These are phyloP conservation scores for Tenthredo livida DNA, from an alignment of 2,888 invertebrate genomes.

Conservation along the genomic window DNA sequence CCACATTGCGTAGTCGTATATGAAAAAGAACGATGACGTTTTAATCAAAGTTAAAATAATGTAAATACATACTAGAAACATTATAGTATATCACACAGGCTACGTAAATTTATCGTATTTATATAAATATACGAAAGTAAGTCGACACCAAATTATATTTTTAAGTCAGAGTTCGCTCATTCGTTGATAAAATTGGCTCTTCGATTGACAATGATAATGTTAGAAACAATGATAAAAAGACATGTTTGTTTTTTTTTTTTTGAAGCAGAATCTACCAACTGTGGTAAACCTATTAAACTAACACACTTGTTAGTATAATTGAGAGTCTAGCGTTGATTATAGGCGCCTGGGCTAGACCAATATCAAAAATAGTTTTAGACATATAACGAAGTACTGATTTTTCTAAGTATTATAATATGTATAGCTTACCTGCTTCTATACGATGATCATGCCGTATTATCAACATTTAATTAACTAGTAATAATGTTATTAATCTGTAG, in stretches of 20 bases:
- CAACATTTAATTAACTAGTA: background rate
- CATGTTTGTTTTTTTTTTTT: background rate
- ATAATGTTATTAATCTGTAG: background rate
- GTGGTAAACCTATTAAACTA: background rate
- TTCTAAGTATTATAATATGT: slow-evolving; percentile 33
- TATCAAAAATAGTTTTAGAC: slow-evolving; percentile 16
- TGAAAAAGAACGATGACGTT: background rate
- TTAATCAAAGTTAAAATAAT: slow-evolving; percentile 21
- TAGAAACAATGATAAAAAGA: background rate
- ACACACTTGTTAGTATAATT: background rate
- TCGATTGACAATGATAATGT: background rate
- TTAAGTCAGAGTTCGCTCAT: slow-evolving; percentile 1
- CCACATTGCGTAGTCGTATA: background rate
- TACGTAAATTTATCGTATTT: background rate
- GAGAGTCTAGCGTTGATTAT: slow-evolving; percentile 18
- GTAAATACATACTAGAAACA: background rate
- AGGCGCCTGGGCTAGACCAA: background rate
- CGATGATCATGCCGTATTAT: background rate
- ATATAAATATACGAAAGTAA: background rate
- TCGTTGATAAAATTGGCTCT: background rate
- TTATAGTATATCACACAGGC: background rate
- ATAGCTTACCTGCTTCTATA: background rate
- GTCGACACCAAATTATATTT: slow-evolving; percentile 45
- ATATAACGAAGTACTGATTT: slow-evolving; percentile 48
- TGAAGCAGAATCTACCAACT: background rate